Evolutionary conservation across 1,140 invertebrate species (phyloP).

Genomic region (Drosophila novamexicana): DNA sequence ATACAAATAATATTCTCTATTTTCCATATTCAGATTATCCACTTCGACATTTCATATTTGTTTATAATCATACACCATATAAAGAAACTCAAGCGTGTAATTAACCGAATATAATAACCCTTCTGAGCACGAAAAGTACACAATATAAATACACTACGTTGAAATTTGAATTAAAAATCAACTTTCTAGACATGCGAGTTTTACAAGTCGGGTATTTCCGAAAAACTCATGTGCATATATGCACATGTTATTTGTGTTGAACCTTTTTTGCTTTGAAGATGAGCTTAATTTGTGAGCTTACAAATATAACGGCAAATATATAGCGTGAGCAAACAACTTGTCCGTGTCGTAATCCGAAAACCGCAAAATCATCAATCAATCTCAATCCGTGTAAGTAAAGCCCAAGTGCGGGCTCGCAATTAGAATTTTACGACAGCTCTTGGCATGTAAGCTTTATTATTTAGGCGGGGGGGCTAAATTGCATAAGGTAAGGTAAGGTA

Average conservation of each 20-base stretch:
- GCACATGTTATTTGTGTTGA: too few species aligned
- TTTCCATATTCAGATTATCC: too few species aligned
- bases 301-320: neutral
- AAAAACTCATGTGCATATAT: neutral
- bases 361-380: neutral
- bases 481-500: too few species aligned
- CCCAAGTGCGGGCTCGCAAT: too few species aligned
- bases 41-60: neutral
- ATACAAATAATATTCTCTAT: too few species aligned
- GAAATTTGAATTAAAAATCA: neutral
- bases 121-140: neutral
- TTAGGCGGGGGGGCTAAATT: too few species aligned
- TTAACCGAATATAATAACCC: neutral
- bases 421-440: too few species aligned
- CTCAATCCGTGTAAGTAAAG: too few species aligned
- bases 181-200: neutral
- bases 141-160: neutral
- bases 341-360: neutral
- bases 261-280: neutral
- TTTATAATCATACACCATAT: neutral
- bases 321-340: neutral
- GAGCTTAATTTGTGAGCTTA: conserved; percentile 3
- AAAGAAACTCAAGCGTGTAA: neutral
- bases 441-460: too few species aligned
- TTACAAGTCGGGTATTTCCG: neutral